phyloP scores from a whole-genome alignment of 1,140 invertebrate genomes.

The Aphidius gifuensis region DNA sequence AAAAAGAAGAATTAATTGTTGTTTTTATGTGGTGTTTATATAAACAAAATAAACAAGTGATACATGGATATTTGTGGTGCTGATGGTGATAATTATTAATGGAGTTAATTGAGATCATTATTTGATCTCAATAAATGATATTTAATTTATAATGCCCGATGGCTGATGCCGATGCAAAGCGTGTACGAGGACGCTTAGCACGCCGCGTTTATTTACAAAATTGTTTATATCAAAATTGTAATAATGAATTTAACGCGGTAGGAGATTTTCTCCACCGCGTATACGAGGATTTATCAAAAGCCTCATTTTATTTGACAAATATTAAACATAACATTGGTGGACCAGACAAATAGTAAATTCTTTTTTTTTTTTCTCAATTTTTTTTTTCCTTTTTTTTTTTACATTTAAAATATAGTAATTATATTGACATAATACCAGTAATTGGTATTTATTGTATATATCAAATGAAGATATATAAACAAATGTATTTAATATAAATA shows the following conservation, averaged over 20 bases:
- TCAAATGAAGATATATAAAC: too few relatives aligned
- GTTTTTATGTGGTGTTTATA: too few relatives aligned
- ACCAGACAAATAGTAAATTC: conserved; percentile 41
- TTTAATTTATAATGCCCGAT: conserved; percentile 43
- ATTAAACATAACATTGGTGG: conserved; percentile 73
- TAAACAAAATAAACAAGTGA: background rate
- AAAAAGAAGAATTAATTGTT: too few relatives aligned
- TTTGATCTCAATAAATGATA: background rate
- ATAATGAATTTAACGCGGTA: conserved; percentile 21
- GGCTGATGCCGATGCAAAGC: conserved; percentile 46
- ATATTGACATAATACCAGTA: too few relatives aligned
- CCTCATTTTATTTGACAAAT: conserved; percentile 7
- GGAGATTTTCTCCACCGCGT: conserved; percentile 22
- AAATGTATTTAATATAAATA: too few relatives aligned
- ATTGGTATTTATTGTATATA: too few relatives aligned
- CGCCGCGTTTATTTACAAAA: conserved; percentile 41
- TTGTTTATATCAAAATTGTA: conserved; percentile 27
- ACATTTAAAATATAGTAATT: too few relatives aligned
- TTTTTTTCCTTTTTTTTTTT: too few relatives aligned
- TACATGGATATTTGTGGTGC: background rate
- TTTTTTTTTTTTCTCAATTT: too few relatives aligned
- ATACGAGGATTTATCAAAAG: background rate
- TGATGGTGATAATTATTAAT: conserved; percentile 23
- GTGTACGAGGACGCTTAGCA: conserved; percentile 49
- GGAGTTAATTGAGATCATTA: background rate